These are phyloP conservation scores for Prostheceraeus crozeri DNA, from an alignment of 2,888 invertebrate genomes.

Conservation along the genomic window DNA sequence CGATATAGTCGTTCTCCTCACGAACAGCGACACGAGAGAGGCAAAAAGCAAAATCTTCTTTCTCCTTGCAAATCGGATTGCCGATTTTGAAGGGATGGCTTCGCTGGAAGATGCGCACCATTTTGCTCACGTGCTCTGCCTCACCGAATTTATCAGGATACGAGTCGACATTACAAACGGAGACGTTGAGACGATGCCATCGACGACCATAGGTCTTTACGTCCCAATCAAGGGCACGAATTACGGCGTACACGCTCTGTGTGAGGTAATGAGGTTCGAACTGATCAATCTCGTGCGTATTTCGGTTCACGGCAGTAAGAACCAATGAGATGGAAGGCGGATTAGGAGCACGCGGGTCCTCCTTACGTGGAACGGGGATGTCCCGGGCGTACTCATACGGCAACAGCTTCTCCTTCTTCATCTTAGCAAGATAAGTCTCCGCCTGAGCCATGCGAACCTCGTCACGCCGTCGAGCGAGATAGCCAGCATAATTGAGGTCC, in stretches of 20 bases:
- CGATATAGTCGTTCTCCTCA: not conserved
- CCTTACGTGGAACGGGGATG: not conserved
- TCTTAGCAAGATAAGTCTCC: slow-evolving; percentile 2
- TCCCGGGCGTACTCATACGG: not conserved
- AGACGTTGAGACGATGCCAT: not conserved
- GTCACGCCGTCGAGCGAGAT: not conserved
- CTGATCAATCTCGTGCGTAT: not conserved
- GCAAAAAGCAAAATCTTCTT: slow-evolving; percentile 17
- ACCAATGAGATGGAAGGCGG: not conserved
- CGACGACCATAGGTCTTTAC: not conserved
- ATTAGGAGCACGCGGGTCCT: not conserved
- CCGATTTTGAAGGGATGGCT: too few species aligned
- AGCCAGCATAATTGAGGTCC: not conserved
- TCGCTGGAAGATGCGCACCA: too few species aligned
- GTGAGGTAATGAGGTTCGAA: not conserved
- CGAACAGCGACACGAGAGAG: not conserved
- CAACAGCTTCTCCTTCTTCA: not conserved
- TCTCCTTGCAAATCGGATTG: too few species aligned
- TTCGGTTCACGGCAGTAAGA: not conserved
- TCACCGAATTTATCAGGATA: not conserved
- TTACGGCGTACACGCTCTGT: not conserved
- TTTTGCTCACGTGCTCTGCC: not conserved
- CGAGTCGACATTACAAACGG: slow-evolving; percentile 21
- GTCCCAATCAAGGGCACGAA: not conserved
- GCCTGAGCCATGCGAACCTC: not conserved